Evolutionary conservation across 2,113 vertebrate genomes (phyloP).

Genomic region (Rhynchopsitta pachyrhyncha): DNA sequence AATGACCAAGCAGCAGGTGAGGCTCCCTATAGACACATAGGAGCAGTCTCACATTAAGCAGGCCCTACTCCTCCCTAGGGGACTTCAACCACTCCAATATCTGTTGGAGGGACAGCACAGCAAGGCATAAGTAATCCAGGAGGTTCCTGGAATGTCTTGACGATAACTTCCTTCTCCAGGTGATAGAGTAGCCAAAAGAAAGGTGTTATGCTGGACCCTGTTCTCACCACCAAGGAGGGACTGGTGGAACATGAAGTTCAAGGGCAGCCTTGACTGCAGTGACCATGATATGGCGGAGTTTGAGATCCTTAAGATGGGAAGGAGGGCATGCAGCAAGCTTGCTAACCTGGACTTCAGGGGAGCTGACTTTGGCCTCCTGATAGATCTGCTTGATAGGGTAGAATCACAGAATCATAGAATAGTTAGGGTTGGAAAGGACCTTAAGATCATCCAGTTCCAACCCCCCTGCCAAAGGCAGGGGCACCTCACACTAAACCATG

Average conservation of each 20-base stretch:
- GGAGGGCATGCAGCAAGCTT: not conserved
- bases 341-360: not conserved
- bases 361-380: not conserved
- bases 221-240: not conserved
- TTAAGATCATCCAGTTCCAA: too few species aligned
- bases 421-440: too few species aligned
- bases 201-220: not conserved
- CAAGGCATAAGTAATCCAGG: not conserved
- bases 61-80: not conserved
- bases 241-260: not conserved
- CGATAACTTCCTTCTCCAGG: not conserved
- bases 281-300: not conserved
- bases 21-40: not conserved
- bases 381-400: not conserved
- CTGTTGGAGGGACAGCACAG: not conserved
- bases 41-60: not conserved
- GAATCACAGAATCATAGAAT: too few species aligned
- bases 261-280: not conserved
- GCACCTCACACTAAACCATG: too few species aligned
- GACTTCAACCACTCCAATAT: not conserved
- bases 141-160: not conserved
- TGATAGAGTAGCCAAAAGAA: not conserved
- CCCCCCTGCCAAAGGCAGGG: too few species aligned
- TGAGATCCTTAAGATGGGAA: not conserved
- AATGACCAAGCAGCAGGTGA: not conserved